A percentile compares a stretch with the other conserved stretches of the same genome.
These are phyloP conservation scores for Synodontis membranacea DNA, from an alignment of 2,113 vertebrate species.

Conservation along the genomic window DNA sequence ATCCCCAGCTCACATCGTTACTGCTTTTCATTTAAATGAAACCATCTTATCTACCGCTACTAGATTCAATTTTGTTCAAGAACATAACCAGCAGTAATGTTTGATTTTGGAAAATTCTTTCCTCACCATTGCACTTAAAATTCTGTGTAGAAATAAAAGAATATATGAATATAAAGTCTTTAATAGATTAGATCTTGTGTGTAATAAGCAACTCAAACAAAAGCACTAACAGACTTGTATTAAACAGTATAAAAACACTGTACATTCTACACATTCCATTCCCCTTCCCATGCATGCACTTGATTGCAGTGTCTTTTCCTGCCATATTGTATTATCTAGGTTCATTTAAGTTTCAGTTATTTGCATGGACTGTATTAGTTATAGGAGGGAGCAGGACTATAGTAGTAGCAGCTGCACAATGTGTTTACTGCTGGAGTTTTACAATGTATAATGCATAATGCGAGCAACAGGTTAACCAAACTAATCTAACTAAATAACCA, in stretches of 20 bases:
- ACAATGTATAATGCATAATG: not conserved
- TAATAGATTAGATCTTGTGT: not conserved
- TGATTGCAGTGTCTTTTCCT: not conserved
- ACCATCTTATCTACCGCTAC: not conserved
- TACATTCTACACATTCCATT: not conserved
- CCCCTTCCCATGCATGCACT: not conserved
- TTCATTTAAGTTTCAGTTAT: slow-evolving; percentile 6
- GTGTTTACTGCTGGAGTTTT: not conserved
- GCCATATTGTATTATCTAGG: not conserved
- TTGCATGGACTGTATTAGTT: not conserved
- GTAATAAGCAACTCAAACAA: not conserved
- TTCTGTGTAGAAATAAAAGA: not conserved
- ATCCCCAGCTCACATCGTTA: not conserved
- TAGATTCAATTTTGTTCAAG: not conserved
- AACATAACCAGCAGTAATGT: not conserved
- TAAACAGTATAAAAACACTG: not conserved
- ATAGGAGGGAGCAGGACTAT: not conserved
- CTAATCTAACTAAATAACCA: too few relatives aligned
- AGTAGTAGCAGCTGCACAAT: not conserved
- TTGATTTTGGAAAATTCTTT: not conserved
- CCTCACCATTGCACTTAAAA: not conserved
- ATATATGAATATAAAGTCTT: not conserved
- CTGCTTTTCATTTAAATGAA: not conserved
- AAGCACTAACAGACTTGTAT: not conserved
- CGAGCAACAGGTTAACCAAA: not conserved